Conservation (phyloP, 1,140 invertebrate genomes). For the Dinothrombium tinctorium region DNA sequence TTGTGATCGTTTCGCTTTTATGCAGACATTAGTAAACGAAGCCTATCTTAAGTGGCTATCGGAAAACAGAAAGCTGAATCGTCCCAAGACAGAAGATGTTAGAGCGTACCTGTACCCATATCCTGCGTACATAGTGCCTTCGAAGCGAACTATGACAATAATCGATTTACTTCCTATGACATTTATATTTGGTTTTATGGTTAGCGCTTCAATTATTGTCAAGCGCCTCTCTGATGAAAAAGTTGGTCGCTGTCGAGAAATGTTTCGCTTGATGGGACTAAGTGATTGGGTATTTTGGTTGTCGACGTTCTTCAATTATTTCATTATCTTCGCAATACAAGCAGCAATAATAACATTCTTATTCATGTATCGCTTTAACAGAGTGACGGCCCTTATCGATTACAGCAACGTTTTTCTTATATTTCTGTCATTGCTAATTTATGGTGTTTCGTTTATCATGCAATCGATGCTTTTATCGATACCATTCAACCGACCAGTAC, state of each 20-base stretch:
- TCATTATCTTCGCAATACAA: conserved; percentile 27
- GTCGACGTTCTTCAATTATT: conserved; percentile 32
- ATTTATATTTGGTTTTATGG: conserved; percentile 5
- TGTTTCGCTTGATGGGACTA: conserved; percentile 37
- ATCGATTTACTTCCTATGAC: not conserved
- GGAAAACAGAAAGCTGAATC: not conserved
- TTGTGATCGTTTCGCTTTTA: too few relatives aligned
- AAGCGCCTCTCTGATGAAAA: conserved; percentile 11
- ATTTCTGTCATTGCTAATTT: not conserved
- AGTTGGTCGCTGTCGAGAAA: conserved; percentile 19
- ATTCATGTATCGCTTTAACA: not conserved
- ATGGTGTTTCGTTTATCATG: not conserved
- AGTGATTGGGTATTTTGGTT: conserved; percentile 31
- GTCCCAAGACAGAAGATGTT: not conserved
- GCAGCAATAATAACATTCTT: conserved; percentile 21
- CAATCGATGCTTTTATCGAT: not conserved
- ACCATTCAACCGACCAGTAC: not conserved
- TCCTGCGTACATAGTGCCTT: not conserved
- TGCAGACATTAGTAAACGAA: not conserved
- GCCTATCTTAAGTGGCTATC: not conserved
- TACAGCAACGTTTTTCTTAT: not conserved
- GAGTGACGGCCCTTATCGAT: not conserved
- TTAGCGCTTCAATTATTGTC: conserved; percentile 7
- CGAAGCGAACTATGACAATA: not conserved
- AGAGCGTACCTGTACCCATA: not conserved